A percentile compares a stretch with the other conserved stretches of the same genome.
These are phyloP conservation scores for Drosophila austrosaltans DNA, from an alignment of 2,888 invertebrate species.

Conservation along the genomic window DNA sequence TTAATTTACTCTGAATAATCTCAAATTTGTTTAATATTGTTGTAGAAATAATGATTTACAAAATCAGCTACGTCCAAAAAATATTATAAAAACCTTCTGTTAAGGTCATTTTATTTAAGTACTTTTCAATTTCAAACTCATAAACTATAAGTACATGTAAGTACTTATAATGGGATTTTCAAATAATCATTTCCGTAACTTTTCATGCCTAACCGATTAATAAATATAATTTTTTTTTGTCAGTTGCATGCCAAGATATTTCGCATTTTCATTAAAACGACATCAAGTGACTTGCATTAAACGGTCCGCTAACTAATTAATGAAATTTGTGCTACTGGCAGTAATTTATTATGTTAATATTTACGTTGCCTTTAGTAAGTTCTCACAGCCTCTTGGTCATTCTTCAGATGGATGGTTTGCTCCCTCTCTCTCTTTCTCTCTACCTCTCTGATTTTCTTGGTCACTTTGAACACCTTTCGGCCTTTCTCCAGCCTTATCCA, in stretches of 20 bases:
- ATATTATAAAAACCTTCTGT: too few relatives aligned
- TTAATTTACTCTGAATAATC: too few relatives aligned
- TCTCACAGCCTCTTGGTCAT: conserved; percentile 57
- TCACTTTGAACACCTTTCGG: conserved; percentile 23
- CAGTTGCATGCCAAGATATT: background rate
- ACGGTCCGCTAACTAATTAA: conserved; percentile 55
- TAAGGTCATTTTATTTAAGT: too few relatives aligned
- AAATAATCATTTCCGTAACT: background rate
- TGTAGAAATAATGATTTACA: too few relatives aligned
- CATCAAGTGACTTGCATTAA: conserved; percentile 57
- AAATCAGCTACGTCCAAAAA: too few relatives aligned
- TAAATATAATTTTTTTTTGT: background rate
- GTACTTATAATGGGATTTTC: background rate
- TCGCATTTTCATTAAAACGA: conserved; percentile 50
- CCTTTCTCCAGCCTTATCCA: conserved; percentile 30
- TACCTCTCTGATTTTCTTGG: conserved; percentile 3
- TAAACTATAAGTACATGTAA: too few relatives aligned
- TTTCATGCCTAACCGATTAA: background rate
- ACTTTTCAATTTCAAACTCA: too few relatives aligned
- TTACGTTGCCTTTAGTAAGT: conserved; percentile 24
- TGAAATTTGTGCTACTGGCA: conserved; percentile 4
- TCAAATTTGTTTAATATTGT: too few relatives aligned
- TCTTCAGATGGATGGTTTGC: background rate
- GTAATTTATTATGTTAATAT: conserved; percentile 43
- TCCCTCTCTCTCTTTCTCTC: background rate